Evolutionary conservation across 2,888 invertebrate genomes (phyloP), one percentile per base, ranked within the genome.

Genomic region (Parthenolecanium corni): DNA sequence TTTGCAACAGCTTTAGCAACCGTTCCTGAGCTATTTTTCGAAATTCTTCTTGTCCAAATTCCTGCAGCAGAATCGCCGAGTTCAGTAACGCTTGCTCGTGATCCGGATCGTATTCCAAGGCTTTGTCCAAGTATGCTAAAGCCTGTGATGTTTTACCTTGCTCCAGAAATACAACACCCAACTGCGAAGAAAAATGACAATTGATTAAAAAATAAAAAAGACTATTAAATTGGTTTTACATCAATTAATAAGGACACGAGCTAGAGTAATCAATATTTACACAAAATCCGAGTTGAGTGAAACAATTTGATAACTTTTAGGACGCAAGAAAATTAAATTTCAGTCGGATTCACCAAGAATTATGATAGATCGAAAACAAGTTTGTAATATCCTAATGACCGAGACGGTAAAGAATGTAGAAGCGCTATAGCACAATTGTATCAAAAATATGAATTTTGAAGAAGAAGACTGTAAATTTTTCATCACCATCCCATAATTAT

Each of bases 1-100:
- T 85, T 69, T 85, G 81, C 52, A 92, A 76, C 38, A 95, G 79
- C 70, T 88, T 87, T 42, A 89, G 77, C 2, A 95, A 80, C 56
- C 95, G 78, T 70, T 89, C 85, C 62, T 85, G 77, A 1, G 91
- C 90, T 20, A 89, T 78, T 72, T 85, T 85, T 64, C 91, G 79
- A 64, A 89, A 75, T 70, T 88, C 86, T 0, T 84, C 83, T 0
- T 88, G 82, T 1, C 90, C 91, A 63, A 89, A 77, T 74, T 94
- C 94, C 76, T 94, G 94, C 67, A 95, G 80, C 56, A 96, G 77
- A 71, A 95, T 92, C 31, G 95, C 96, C 0, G 95, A 95, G 76
- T 96, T 96, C 56, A 95, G 79, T 65, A 96, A 76, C 1, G 95
- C 93, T 74, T 93, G 93, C 72, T 92, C 89, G 72, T 96, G 96